Evolutionary conservation across 1,140 invertebrate genomes (phyloP).

Genomic region (Cyclargus thomasi): DNA sequence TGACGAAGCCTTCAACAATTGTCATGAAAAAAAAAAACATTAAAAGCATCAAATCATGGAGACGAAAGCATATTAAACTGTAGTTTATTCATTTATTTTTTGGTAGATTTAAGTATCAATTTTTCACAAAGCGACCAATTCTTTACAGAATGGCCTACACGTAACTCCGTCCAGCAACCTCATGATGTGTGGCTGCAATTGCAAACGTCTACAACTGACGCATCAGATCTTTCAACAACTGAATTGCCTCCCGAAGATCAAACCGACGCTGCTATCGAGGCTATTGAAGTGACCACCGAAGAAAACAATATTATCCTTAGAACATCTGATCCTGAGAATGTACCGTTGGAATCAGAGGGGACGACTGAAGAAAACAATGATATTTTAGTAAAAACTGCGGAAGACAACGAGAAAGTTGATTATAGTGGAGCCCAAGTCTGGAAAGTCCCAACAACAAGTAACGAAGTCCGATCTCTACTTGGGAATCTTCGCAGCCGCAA

Average conservation of each 20-base stretch:
- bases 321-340: not conserved
- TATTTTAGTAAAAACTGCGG: slow-evolving; percentile 23
- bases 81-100: no score
- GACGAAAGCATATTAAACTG: not conserved
- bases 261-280: slow-evolving; percentile 13
- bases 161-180: slow-evolving; percentile 52
- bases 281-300: slow-evolving; percentile 26
- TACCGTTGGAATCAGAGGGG: not conserved
- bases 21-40: no score
- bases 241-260: slow-evolving; percentile 14
- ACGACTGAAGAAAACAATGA: not conserved
- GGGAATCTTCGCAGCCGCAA: slow-evolving; percentile 49
- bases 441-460: slow-evolving; percentile 71
- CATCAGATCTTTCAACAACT: slow-evolving; percentile 23
- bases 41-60: not conserved
- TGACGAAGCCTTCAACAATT: no score
- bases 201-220: slow-evolving; percentile 21
- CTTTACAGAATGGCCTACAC: slow-evolving; percentile 54
- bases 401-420: slow-evolving; percentile 50
- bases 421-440: slow-evolving; percentile 77
- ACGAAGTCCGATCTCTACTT: slow-evolving; percentile 44
- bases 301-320: not conserved
- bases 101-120: no score
- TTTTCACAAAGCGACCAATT: no score
- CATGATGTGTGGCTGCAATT: slow-evolving; percentile 16